phyloP scores from a whole-genome alignment of 2,888 invertebrate genomes.

The Agonopterix arenella region DNA sequence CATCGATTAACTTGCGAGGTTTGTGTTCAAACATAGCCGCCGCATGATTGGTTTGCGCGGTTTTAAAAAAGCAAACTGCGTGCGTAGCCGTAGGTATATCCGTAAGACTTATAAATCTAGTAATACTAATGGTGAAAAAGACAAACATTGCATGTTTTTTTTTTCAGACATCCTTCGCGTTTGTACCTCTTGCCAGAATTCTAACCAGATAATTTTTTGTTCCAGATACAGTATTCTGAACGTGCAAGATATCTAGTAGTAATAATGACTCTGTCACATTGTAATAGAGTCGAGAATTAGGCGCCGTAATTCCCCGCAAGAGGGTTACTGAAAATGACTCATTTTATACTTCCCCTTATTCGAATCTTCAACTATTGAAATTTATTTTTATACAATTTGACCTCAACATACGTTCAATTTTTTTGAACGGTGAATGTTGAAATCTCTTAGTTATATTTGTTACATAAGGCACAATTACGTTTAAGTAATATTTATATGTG shows the following conservation, averaged over 20 bases:
- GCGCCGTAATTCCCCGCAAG: background rate
- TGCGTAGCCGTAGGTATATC: no score
- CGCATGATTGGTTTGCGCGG: no score
- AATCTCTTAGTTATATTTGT: slow-evolving; percentile 24
- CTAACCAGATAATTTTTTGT: background rate
- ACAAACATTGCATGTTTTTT: no score
- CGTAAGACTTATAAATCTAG: no score
- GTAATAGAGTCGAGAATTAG: background rate
- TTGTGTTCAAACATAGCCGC: no score
- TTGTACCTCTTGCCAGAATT: no score
- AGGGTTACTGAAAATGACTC: background rate
- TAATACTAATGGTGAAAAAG: no score
- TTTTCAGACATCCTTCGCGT: no score
- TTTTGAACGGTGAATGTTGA: slow-evolving; percentile 5
- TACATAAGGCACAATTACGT: slow-evolving; percentile 20
- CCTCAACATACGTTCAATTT: background rate
- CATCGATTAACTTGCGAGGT: slow-evolving; percentile 4
- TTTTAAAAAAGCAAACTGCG: no score
- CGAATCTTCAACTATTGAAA: background rate
- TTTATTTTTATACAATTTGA: slow-evolving; percentile 13
- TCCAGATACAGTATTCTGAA: background rate
- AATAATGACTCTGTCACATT: no score
- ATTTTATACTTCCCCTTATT: background rate
- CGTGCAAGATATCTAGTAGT: background rate
- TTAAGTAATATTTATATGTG: slow-evolving; percentile 4